Evolutionary conservation across 2,113 vertebrate species (phyloP).

Genomic region (Myotis lucifugus): DNA sequence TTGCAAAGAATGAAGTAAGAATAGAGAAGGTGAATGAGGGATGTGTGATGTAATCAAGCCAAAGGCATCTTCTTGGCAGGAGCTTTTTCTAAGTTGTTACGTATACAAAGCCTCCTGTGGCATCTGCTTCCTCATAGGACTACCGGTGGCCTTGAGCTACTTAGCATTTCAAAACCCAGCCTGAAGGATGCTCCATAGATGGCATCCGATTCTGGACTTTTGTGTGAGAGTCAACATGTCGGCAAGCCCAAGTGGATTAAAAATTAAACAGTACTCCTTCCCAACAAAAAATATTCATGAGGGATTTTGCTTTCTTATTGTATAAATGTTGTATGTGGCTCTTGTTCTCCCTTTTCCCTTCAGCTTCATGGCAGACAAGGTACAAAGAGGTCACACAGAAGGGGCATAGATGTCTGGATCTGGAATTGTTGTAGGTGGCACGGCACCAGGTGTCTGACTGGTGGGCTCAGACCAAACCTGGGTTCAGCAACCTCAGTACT

Average conservation of each 20-base stretch:
- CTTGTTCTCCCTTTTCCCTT: background rate
- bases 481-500: no score
- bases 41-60: background rate
- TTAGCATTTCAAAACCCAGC: background rate
- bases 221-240: background rate
- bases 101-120: background rate
- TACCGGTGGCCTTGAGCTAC: background rate
- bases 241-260: background rate
- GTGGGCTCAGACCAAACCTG: no score
- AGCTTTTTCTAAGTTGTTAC: background rate
- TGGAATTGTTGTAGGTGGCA: background rate
- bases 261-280: background rate
- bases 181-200: background rate
- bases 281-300: background rate
- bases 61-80: background rate
- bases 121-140: background rate
- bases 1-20: conserved; percentile 23
- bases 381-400: background rate
- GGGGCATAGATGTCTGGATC: background rate
- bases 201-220: background rate
- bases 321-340: background rate
- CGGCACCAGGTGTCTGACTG: no score
- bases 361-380: background rate
- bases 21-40: background rate
- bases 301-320: background rate